Evolutionary conservation across 1,140 invertebrate species (phyloP).

Genomic region (Brachionus rotundiformis): DNA sequence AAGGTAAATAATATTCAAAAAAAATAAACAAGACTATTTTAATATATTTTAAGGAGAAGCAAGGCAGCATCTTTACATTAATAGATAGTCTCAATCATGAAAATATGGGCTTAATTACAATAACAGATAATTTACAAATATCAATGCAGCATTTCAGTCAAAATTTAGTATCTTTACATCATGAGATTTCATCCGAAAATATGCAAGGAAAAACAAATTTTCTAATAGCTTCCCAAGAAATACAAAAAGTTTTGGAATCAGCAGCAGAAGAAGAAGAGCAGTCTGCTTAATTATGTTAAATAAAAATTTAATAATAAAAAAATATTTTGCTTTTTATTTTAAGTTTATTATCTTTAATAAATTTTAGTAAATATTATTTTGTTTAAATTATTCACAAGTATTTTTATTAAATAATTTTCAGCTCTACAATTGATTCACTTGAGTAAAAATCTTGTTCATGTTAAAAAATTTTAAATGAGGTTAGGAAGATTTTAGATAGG

Average conservation of each 20-base stretch:
- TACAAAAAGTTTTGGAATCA: conserved; percentile 60
- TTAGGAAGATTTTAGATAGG: too few species aligned
- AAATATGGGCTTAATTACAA: conserved; percentile 63
- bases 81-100: conserved; percentile 63
- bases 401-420: too few species aligned
- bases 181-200: conserved; percentile 65
- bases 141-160: conserved; percentile 61
- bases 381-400: too few species aligned
- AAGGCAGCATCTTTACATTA: conserved; percentile 62
- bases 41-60: conserved; percentile 58
- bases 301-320: neutral
- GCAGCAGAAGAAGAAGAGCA: neutral
- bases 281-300: neutral
- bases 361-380: neutral
- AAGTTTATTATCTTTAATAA: neutral
- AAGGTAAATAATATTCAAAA: conserved; percentile 57
- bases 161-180: conserved; percentile 62
- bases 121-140: conserved; percentile 61
- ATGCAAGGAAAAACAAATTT: conserved; percentile 64
- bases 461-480: too few species aligned
- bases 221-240: conserved; percentile 62
- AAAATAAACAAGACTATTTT: too few species aligned
- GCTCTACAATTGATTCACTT: too few species aligned
- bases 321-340: neutral
- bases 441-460: too few species aligned